A percentile compares a stretch with the other conserved stretches of the same genome.
Conservation (phyloP, 2,113 vertebrate genomes). For the Passer montanus region DNA sequence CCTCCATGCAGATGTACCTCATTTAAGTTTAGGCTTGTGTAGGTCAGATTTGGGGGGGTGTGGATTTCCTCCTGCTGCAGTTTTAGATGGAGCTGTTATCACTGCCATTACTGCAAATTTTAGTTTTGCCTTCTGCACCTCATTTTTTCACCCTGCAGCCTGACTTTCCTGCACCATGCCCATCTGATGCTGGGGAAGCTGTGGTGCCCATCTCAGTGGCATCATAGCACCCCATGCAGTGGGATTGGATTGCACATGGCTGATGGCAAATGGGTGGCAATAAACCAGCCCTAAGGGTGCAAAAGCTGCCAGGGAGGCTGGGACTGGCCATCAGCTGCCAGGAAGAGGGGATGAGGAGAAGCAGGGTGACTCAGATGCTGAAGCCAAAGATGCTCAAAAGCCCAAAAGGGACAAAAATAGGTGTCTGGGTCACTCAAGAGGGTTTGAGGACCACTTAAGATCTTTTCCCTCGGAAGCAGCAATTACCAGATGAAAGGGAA, state of each 20-base stretch:
- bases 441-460: not conserved
- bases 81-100: not conserved
- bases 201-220: not conserved
- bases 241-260: fast-evolving
- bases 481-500: constrained; percentile 41
- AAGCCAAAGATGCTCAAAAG: not conserved
- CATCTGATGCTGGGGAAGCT: fast-evolving
- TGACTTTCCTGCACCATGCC: not conserved
- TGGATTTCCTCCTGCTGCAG: not conserved
- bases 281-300: not conserved
- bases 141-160: fast-evolving
- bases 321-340: not conserved
- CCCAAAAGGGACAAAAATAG: not conserved
- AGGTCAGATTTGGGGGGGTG: not conserved
- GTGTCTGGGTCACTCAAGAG: not conserved
- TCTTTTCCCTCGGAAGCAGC: not conserved
- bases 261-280: not conserved
- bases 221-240: not conserved
- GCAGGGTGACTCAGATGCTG: not conserved
- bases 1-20: not conserved
- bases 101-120: not conserved
- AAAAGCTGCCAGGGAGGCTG: not conserved
- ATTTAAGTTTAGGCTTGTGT: not conserved
- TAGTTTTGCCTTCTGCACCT: not conserved
- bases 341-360: not conserved